Percentiles rank a stretch among this genome's conserved stretches.
Evolutionary conservation across 2,888 invertebrate genomes (phyloP).

Genomic region (Ernsta delagoae): DNA sequence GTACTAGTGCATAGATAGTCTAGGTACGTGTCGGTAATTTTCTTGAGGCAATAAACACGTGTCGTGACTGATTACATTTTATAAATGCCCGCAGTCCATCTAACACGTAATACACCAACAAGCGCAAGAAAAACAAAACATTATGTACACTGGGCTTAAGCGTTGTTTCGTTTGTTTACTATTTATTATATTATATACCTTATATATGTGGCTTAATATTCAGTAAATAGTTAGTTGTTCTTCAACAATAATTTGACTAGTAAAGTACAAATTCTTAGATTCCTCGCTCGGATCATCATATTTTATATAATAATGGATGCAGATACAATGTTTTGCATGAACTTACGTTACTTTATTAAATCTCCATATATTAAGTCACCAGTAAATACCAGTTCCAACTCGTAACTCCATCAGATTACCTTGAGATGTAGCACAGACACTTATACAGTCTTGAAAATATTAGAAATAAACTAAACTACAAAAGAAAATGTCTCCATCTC

Average conservation of each 20-base stretch:
- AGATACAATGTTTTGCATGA: not conserved
- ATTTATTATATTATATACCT: too few relatives aligned
- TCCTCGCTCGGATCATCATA: too few relatives aligned
- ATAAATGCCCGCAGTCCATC: slow-evolving; percentile 1
- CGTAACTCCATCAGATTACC: not conserved
- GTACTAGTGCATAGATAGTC: not conserved
- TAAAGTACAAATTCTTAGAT: not conserved
- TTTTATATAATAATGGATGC: too few relatives aligned
- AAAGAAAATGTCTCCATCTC: slow-evolving; percentile 11
- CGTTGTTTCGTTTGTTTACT: not conserved
- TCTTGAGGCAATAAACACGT: slow-evolving; percentile 14
- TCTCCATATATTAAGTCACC: not conserved
- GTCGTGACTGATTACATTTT: slow-evolving; percentile 19
- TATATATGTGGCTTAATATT: too few relatives aligned
- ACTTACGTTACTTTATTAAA: slow-evolving; percentile 1
- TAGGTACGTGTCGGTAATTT: not conserved
- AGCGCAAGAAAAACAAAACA: too few relatives aligned
- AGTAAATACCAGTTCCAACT: not conserved
- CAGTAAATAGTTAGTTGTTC: not conserved
- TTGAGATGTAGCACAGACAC: too few relatives aligned
- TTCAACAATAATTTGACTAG: too few relatives aligned
- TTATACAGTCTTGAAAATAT: not conserved
- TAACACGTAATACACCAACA: not conserved
- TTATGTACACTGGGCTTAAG: not conserved
- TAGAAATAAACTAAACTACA: not conserved